phyloP scores from a whole-genome alignment of 1,140 invertebrate genomes.

The Drosophila athabasca region DNA sequence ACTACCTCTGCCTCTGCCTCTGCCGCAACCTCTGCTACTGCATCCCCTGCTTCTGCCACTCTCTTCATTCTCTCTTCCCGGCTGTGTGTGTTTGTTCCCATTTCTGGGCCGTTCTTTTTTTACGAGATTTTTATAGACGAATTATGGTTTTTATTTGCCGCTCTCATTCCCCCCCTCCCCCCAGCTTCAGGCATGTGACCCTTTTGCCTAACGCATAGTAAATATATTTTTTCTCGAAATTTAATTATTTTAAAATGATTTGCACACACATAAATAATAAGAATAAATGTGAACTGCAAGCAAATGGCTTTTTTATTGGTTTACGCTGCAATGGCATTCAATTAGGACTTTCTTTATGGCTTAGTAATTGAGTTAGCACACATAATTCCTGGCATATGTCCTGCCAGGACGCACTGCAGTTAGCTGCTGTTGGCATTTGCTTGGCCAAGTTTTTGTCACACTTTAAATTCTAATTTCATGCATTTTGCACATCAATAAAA shows the following conservation, averaged over 20 bases:
- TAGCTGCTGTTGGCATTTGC: neutral
- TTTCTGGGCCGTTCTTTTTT: conserved; percentile 68
- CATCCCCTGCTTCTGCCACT: neutral
- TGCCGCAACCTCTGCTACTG: too few relatives aligned
- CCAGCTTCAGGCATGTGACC: conserved; percentile 46
- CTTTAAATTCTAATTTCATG: conserved; percentile 81
- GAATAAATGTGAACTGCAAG: conserved; percentile 29
- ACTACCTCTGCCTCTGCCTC: too few relatives aligned
- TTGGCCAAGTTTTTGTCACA: conserved; percentile 57
- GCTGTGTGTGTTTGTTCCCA: conserved; percentile 19
- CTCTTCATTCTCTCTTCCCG: neutral
- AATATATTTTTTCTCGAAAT: conserved; percentile 36
- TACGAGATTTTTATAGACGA: conserved; percentile 81
- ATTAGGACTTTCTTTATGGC: conserved; percentile 70
- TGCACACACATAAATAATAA: conserved; percentile 52
- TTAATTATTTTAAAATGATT: conserved; percentile 81
- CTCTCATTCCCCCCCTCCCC: conserved; percentile 24
- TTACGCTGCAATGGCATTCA: conserved; percentile 67
- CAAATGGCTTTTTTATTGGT: conserved; percentile 75
- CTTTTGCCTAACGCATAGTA: conserved; percentile 30
- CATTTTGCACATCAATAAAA: conserved; percentile 81
- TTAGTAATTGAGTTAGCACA: conserved; percentile 51
- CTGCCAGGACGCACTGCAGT: conserved; percentile 27
- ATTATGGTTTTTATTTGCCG: conserved; percentile 82
- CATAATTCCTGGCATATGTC: conserved; percentile 31